Evolutionary conservation across 37 sponge, comb jelly and placozoan species (phyloP).

Genomic region (Beroe ovata): DNA sequence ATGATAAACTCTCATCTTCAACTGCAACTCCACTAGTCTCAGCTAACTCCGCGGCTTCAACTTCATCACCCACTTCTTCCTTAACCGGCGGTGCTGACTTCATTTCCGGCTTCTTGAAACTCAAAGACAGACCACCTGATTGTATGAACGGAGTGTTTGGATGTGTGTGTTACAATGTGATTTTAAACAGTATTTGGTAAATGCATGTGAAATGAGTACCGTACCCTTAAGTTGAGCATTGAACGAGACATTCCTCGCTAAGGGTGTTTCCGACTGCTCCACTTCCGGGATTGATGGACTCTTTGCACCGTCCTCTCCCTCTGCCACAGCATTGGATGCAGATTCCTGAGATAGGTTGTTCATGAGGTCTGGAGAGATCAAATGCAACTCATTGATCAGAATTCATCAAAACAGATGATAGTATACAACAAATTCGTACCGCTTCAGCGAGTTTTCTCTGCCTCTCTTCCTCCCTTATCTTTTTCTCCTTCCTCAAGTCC

Average conservation of each 20-base stretch:
- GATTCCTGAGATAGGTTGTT: background rate
- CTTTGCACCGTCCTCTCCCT: background rate
- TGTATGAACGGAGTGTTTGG: background rate
- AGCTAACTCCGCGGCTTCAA: background rate
- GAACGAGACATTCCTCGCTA: constrained; percentile 44
- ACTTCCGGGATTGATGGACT: background rate
- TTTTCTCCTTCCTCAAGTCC: constrained; percentile 53
- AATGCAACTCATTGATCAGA: no score
- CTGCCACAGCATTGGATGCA: background rate
- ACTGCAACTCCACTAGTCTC: background rate
- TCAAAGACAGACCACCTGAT: constrained; percentile 22
- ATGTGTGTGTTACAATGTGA: background rate
- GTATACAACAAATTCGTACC: no score
- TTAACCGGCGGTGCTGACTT: background rate
- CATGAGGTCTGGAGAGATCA: no score
- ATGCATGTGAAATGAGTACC: no score
- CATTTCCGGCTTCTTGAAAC: constrained; percentile 32
- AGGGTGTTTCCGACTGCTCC: background rate
- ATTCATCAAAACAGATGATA: no score
- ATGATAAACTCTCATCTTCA: background rate
- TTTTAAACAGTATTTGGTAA: no score
- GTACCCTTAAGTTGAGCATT: constrained; percentile 63
- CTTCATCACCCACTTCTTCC: background rate
- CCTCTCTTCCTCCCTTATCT: background rate
- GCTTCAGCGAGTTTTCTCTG: background rate